These are phyloP conservation scores for Alethe castanea DNA, from an alignment of 2,113 vertebrate species.

Conservation along the genomic window DNA sequence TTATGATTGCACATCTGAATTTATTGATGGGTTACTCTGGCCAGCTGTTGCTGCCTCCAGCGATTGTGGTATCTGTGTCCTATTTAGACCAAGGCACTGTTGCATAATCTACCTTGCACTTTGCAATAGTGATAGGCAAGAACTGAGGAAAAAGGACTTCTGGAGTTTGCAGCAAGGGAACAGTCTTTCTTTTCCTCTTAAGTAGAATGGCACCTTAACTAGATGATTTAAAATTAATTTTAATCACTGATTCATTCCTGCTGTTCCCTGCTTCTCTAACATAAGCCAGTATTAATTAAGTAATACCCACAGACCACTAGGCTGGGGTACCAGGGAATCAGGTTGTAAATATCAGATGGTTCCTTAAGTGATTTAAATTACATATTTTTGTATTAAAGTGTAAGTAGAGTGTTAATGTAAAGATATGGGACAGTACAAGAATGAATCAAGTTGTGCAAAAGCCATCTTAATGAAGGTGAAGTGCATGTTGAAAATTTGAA, in stretches of 20 bases:
- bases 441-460: background rate
- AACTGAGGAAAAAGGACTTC: background rate
- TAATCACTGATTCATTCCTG: background rate
- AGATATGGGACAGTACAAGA: background rate
- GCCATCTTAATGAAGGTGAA: background rate
- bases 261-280: background rate
- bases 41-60: background rate
- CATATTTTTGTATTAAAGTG: accelerated
- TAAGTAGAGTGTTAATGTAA: background rate
- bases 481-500: background rate
- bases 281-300: background rate
- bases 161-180: background rate
- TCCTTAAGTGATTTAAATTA: background rate
- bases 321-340: background rate
- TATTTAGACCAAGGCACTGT: background rate
- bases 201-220: background rate
- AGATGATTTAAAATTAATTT: background rate
- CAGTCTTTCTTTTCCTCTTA: background rate
- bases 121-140: background rate
- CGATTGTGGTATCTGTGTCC: background rate
- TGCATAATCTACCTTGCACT: background rate
- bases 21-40: background rate
- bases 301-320: background rate
- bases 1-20: background rate
- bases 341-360: background rate